phyloP scores from a whole-genome alignment of 2,113 vertebrate genomes.

The Gymnocephalus cernua region DNA sequence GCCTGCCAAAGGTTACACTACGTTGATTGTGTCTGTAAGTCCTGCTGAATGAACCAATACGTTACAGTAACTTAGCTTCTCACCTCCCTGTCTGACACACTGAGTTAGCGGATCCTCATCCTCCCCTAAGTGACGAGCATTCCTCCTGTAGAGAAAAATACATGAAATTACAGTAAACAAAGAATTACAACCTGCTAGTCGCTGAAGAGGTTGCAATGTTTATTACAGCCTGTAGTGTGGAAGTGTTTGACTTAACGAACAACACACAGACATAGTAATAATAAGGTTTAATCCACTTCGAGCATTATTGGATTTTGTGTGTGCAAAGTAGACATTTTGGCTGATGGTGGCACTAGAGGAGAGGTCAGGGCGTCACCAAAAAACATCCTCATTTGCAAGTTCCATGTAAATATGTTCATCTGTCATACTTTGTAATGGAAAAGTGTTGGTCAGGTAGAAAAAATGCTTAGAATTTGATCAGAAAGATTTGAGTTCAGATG shows the following conservation, averaged over 20 bases:
- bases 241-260: neutral
- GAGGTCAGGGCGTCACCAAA: neutral
- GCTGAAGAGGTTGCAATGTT: neutral
- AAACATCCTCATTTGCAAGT: neutral
- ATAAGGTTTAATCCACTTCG: neutral
- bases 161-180: neutral
- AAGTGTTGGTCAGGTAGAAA: slow-evolving; percentile 33
- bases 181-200: neutral
- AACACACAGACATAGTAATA: neutral
- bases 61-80: slow-evolving; percentile 43
- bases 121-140: slow-evolving; percentile 83
- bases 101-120: slow-evolving; percentile 84
- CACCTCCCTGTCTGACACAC: slow-evolving; percentile 87
- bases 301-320: slow-evolving; percentile 7
- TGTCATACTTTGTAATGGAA: neutral
- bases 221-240: neutral
- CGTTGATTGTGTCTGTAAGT: neutral
- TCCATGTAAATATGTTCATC: neutral
- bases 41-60: neutral
- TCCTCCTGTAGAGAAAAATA: slow-evolving; percentile 78
- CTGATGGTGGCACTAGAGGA: slow-evolving; percentile 1
- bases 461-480: slow-evolving; percentile 31
- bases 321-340: neutral
- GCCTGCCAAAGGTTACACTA: neutral
- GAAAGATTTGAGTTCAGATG: slow-evolving; percentile 12